Conservation (phyloP, 2,797 vertebrate genomes). For the Yasuhikotakia modesta region DNA sequence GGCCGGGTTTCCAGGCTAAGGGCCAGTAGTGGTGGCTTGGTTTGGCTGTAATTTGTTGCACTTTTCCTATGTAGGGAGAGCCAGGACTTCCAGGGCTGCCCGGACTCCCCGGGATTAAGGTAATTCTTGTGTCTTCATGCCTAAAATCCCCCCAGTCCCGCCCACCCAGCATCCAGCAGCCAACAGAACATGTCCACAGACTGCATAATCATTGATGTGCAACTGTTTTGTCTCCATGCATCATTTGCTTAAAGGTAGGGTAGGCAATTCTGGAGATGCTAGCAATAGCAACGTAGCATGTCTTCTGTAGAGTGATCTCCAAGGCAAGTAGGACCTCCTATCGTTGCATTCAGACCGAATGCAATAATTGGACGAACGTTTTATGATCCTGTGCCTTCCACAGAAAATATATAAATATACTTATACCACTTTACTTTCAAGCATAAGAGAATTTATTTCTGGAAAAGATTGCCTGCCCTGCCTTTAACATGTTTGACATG, state of each 20-base stretch:
- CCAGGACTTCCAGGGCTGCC: slow-evolving; percentile 99
- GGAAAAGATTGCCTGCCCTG: too few species aligned
- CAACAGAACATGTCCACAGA: neutral
- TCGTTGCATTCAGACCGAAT: too few species aligned
- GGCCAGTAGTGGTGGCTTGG: slow-evolving; percentile 64
- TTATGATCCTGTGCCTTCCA: too few species aligned
- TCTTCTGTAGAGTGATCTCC: too few species aligned
- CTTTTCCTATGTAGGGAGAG: slow-evolving; percentile 98
- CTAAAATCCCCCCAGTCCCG: slow-evolving; percentile 51
- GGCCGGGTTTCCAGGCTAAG: slow-evolving; percentile 57
- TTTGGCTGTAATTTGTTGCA: slow-evolving; percentile 88
- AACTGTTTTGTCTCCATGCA: neutral
- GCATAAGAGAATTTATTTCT: too few species aligned
- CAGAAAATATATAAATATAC: too few species aligned
- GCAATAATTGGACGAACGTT: too few species aligned
- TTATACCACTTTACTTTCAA: too few species aligned
- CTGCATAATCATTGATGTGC: slow-evolving; percentile 3
- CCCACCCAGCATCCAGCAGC: neutral
- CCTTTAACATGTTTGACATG: neutral
- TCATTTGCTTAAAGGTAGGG: neutral
- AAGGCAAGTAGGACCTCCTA: too few species aligned
- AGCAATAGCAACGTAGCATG: too few species aligned
- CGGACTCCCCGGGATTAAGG: slow-evolving; percentile 99
- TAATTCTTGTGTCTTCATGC: slow-evolving; percentile 82
- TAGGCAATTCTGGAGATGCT: too few species aligned